phyloP scores from a whole-genome alignment of 2,888 invertebrate species.

The Andricus quercusramuli region DNA sequence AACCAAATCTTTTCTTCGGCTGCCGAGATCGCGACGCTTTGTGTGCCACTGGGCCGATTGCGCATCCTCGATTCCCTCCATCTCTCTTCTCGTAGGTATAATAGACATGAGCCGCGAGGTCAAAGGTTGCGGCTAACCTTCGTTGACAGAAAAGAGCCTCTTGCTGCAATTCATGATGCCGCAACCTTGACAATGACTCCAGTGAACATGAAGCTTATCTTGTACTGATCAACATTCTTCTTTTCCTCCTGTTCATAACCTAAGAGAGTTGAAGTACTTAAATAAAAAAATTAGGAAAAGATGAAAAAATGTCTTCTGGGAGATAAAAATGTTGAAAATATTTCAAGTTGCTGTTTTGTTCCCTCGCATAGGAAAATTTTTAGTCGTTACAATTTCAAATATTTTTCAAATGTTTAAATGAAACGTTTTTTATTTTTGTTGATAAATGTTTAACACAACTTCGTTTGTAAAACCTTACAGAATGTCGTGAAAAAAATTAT shows the following conservation, averaged over 20 bases:
- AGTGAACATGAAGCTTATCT: slow-evolving; percentile 46
- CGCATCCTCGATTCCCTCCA: slow-evolving; percentile 67
- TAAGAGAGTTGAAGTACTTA: neutral
- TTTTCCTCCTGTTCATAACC: neutral
- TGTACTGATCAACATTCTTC: slow-evolving; percentile 3
- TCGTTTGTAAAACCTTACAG: too few species aligned
- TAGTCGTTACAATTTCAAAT: too few species aligned
- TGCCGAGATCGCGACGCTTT: slow-evolving; percentile 62
- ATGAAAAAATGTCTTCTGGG: neutral
- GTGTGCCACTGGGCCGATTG: slow-evolving; percentile 77
- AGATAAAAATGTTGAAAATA: too few species aligned
- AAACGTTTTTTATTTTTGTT: too few species aligned
- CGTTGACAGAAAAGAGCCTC: slow-evolving; percentile 53
- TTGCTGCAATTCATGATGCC: slow-evolving; percentile 49
- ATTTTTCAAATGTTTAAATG: too few species aligned
- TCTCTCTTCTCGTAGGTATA: slow-evolving; percentile 46
- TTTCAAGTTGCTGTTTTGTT: too few species aligned
- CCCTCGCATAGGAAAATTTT: too few species aligned
- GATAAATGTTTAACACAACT: too few species aligned
- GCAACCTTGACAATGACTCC: slow-evolving; percentile 55
- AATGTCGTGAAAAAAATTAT: too few species aligned
- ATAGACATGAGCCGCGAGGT: neutral
- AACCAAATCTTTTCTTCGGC: slow-evolving; percentile 62
- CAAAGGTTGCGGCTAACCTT: neutral
- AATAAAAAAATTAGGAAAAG: neutral